Evolutionary conservation across 2,888 invertebrate genomes (phyloP), one percentile per base, ranked within the genome.

Genomic region (Epirrhoe tristata): DNA sequence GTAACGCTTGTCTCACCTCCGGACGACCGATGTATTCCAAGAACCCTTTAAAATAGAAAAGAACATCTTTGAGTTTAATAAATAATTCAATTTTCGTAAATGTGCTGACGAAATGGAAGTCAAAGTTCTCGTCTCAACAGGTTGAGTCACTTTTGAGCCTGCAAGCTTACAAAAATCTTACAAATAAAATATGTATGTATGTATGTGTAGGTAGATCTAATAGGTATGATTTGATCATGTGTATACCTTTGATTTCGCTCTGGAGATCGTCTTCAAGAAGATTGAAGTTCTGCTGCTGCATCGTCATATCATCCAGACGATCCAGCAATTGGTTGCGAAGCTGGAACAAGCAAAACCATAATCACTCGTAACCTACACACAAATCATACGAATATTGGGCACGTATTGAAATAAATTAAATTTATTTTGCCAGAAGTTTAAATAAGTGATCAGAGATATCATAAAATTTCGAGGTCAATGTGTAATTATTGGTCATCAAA

Each of bases 1-100:
- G 97, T 58, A 97, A 94, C 0, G 96, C 95, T 8, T 92, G 88
- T 17, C 95, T 90, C 0, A 96, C 90, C 24, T 93, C 91, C 3
- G 84, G 81, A 8, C 81, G 84, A 59, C 94, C 94, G 36, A 97
- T 86, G 88, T 95, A 97, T 5, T 84, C 78, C 0, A 87, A 82
- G 85, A 95, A 95, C 53, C 82, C 67, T 67, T 50, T 4, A 53
- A 53, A 17, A 48, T 6, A 6, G 10, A 43, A 43, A 43, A 39
- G 32, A 32, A 34, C 7, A 7, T 6, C 6, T 34, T 4, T 34
- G 34, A 32, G 32, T 32, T 32, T 5, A 5, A 6, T 32, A 32
- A 32, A 6, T 32, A 32, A 6, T 32, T 32, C 32, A 32, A 32
- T 5, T 32, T 32, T n/a, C n/a, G n/a, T n/a, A 32, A 32, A 32